Evolutionary conservation across 2,113 vertebrate species (phyloP).

Genomic region (Rhipidura dahli): DNA sequence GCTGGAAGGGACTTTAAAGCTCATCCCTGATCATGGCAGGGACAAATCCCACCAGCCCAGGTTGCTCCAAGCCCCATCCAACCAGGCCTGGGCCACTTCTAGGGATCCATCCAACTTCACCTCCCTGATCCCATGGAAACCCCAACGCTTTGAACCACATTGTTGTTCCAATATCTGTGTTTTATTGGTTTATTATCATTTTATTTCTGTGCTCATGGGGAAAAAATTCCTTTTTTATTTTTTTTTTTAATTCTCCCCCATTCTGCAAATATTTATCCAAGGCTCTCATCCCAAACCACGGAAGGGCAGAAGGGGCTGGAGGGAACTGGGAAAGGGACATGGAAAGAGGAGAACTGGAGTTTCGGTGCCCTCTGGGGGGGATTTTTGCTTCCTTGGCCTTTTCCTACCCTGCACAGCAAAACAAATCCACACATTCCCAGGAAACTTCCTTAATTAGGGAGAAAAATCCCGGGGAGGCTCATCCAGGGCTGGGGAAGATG

Average conservation of each 20-base stretch:
- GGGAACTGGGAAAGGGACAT: constrained; percentile 7
- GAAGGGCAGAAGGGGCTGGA: constrained; percentile 9
- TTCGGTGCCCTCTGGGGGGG: neutral
- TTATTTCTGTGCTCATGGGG: neutral
- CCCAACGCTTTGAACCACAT: neutral
- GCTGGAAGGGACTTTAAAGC: neutral
- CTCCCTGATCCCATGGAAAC: neutral
- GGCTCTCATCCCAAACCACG: neutral
- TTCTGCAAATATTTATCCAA: neutral
- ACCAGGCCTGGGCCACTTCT: neutral
- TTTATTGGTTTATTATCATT: neutral
- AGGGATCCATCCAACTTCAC: neutral
- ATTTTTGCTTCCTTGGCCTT: constrained; percentile 14
- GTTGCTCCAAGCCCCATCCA: neutral
- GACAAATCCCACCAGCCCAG: neutral
- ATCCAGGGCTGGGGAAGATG: neutral
- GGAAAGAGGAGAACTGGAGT: neutral
- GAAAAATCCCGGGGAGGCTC: neutral
- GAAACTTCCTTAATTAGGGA: neutral
- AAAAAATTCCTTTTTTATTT: neutral
- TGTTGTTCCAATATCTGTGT: neutral
- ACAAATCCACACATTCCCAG: neutral
- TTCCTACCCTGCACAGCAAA: constrained; percentile 5
- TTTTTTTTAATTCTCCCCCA: neutral
- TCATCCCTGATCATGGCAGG: neutral